Evolutionary conservation across 2,113 vertebrate genomes (phyloP), one percentile per base, ranked within the genome.

Genomic region (Motacilla alba): DNA sequence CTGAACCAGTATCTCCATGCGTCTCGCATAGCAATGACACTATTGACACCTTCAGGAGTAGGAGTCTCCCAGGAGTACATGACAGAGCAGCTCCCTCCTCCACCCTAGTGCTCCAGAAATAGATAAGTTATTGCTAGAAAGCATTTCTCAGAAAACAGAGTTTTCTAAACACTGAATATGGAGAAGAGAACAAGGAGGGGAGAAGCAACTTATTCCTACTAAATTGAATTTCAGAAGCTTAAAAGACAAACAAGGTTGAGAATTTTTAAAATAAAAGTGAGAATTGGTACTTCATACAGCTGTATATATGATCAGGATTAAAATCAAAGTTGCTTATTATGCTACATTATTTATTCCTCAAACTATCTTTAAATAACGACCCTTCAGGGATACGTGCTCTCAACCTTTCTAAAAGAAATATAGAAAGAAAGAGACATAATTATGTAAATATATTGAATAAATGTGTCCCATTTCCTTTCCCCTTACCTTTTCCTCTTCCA

Each of bases 11-110:
- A 80, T 60, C 76, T 80, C 43, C 33, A 63, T 55, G 70, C 2
- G 3, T 69, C 79, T 90, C 88, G 94, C 85, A 86, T 17, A 77
- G 95, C 2, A 1, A 90, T 94, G 85, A 93, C 92, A 96, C 85
- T 86, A 77, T 93, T 93, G 94, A 94, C 95, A 95, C 70, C 89
- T 97, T 94, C 53, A 78, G 47, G 68, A 96, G 96, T 91, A 96
- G 94, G 94, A 95, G 93, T 94, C 92, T 94, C 93, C 94, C 93
- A 95, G 79, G 87, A 94, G 94, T 95, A 93, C 93, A 88, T 80
- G 90, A 93, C 91, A 89, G 87, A 95, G 94, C 83, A 92, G 87
- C 93, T 94, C 87, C 94, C 95, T 96, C 93, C 95, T 96, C 95
- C 96, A 94, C 87, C 87, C 85, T 74, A 67, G 81, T 44, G 76